phyloP scores from a whole-genome alignment of 2,113 vertebrate species.

The Plecotus auritus region DNA sequence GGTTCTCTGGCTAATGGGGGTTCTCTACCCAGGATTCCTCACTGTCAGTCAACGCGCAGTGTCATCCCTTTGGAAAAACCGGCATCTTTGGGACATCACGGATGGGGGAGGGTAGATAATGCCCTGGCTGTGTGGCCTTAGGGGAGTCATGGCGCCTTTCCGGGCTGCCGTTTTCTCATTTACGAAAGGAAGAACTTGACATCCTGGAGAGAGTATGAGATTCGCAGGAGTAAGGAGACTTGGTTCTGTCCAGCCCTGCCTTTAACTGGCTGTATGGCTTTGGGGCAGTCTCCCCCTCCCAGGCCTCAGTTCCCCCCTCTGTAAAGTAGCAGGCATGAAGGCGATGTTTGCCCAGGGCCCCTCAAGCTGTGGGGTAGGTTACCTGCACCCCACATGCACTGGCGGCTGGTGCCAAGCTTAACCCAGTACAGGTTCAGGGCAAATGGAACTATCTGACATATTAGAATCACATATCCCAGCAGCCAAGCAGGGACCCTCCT shows the following conservation, averaged over 20 bases:
- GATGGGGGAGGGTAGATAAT: background rate
- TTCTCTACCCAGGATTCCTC: background rate
- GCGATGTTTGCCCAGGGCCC: background rate
- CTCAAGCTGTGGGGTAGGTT: background rate
- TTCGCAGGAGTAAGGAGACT: background rate
- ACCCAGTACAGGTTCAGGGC: background rate
- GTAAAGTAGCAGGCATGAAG: background rate
- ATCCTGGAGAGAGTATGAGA: background rate
- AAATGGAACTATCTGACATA: background rate
- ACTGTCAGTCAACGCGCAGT: background rate
- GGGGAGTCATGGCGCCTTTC: background rate
- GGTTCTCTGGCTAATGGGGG: background rate
- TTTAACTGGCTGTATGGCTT: background rate
- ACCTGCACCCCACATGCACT: background rate
- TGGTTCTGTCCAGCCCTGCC: background rate
- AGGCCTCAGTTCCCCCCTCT: background rate
- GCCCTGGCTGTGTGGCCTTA: background rate
- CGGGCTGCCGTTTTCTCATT: background rate
- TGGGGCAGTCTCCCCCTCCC: background rate
- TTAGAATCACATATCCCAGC: background rate
- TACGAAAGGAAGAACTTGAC: background rate
- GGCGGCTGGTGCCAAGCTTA: background rate
- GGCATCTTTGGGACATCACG: background rate
- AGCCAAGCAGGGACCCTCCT: background rate
- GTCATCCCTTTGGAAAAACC: background rate